These are phyloP conservation scores for Pocillopora damicornis DNA, from an alignment of 64 coral and sea anemone genomes.

Conservation along the genomic window DNA sequence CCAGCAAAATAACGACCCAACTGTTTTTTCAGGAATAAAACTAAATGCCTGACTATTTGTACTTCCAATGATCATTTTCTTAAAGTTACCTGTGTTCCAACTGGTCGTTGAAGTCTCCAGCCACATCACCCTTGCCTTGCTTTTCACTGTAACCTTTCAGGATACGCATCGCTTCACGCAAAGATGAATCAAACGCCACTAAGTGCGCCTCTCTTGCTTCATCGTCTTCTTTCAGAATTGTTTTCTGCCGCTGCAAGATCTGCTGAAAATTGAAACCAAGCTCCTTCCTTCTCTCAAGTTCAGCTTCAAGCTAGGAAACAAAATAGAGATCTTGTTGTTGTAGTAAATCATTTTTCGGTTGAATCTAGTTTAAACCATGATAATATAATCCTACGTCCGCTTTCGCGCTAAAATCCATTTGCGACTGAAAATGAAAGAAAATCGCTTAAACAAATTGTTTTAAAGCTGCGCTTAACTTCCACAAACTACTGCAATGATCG, in stretches of 20 bases:
- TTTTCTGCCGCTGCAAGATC: slow-evolving; percentile 72
- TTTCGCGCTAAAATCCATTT: too few relatives aligned
- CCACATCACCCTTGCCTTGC: slow-evolving; percentile 48
- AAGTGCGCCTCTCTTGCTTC: slow-evolving; percentile 86
- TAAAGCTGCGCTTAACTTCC: too few relatives aligned
- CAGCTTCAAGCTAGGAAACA: slow-evolving; percentile 74
- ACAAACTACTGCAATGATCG: not conserved
- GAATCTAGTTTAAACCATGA: too few relatives aligned
- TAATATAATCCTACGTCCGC: too few relatives aligned
- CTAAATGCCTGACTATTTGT: not conserved
- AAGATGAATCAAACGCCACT: slow-evolving; percentile 78
- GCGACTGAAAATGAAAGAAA: too few relatives aligned
- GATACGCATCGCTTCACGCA: slow-evolving; percentile 80
- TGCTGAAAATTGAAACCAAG: slow-evolving; percentile 97
- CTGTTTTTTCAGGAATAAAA: too few relatives aligned
- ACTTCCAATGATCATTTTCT: not conserved
- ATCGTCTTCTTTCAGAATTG: slow-evolving; percentile 83
- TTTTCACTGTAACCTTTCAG: slow-evolving; percentile 74
- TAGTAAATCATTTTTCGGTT: not conserved
- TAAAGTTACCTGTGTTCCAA: slow-evolving; percentile 78
- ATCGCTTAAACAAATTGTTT: too few relatives aligned
- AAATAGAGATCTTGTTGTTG: not conserved
- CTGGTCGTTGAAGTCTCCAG: slow-evolving; percentile 78
- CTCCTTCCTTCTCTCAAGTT: slow-evolving; percentile 90
- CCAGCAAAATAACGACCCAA: too few relatives aligned